Evolutionary conservation across 2,113 vertebrate genomes (phyloP), one percentile per base, ranked within the genome.

Genomic region (Clarias macrocephalus): DNA sequence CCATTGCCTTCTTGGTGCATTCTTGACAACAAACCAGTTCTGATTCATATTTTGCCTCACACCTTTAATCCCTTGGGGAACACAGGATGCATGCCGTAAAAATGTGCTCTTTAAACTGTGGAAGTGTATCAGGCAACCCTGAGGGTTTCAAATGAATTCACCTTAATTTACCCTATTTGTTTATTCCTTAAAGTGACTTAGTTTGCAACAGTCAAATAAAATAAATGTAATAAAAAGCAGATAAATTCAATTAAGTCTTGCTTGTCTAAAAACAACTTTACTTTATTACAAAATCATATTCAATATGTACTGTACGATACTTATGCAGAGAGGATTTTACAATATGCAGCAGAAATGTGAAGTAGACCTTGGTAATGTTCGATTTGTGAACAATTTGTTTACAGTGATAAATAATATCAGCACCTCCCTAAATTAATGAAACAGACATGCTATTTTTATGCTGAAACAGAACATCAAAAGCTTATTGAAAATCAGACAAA

Each of bases 1-100:
- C 7, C 7, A 48, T 48, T 48, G 48, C 48, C 7, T 48, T 48
- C 48, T 48, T 48, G 48, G 48, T 48, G 48, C 48, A 8, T 48
- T 7, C 48, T 48, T 48, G 48, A 48, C 48, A 54, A 77, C 73
- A 77, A 85, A 52, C 56, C 73, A 86, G 63, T 68, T 57, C 48
- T 68, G 19, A 70, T 68, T 66, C 30, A 52, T 23, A 28, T 65
- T 80, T 42, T 62, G 25, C 30, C 19, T 33, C 10, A 33, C 3
- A 80, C 62, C 30, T 62, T 81, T 21, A 28, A 33, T 8, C 57
- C 79, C 62, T 62, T 37, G 42, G 79, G 30, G 11, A 62, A 62
- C 42, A 62, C 57, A 33, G 28, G 16, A 80, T 60, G 18, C 7
- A 37, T 5, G 23, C 77, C 11, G 52, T 28, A 16, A 25, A 72